Base-by-base conservation (phyloP, 2,888 invertebrate species). In the Apomyelois bistriatella region DNA sequence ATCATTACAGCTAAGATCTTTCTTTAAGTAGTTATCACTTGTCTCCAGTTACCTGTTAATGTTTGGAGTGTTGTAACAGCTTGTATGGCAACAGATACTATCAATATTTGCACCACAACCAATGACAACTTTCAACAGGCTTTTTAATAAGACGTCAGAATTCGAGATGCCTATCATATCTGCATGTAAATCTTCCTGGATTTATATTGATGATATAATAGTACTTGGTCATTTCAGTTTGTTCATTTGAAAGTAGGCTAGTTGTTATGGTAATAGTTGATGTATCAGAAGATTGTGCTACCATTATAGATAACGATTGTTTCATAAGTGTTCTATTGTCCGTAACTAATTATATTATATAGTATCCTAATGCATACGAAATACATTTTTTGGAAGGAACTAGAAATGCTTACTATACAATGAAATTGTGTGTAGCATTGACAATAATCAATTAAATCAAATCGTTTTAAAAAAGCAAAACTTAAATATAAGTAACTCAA, bases 131-230 rank as follows among this genome's bases (percentile, higher is more conserved):
- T 9, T 22, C 32, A 35, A 16, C 46, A 16, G 30, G 46, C 46
- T 46, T 46, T 46, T 46, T 46, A 35, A 46, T 46, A 46, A 46
- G 46, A 46, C 46, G 46, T 46, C 46, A 46, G 46, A 46, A 46
- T 46, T 15, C n/a, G 12, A 13, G 46, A 46, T 46, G 16, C 6
- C 16, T 46, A 46, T 46, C 46, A 46, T 46, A 46, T 46, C 46
- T 32, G 30, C 32, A 46, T 46, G 46, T 32, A 15, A 16, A 46
- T 46, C 46, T 46, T 32, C 46, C 46, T 46, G 46, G 46, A 46
- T 46, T 35, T 32, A n/a, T 46, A 32, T 46, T 32, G 32, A 16
- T 46, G 46, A 46, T 46, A 46, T 46, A 46, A 46, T 46, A 16
- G 32, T 35, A 9, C 9, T 35, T 46, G 46, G 13, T 15, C 28